Base-by-base conservation (phyloP, 2,888 invertebrate species). In the Caenorhabditis sp. region DNA sequence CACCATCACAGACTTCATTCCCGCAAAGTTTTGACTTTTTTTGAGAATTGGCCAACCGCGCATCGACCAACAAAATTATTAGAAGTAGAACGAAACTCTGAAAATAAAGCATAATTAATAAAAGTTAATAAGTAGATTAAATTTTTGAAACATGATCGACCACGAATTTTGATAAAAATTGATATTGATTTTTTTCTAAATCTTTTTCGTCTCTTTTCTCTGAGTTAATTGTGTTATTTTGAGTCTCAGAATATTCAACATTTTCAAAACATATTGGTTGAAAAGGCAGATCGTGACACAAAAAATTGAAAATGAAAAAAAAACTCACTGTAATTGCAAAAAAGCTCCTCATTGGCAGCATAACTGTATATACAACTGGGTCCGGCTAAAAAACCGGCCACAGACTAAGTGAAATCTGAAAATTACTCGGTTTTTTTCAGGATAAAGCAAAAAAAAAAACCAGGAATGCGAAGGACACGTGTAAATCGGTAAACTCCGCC, bases 21-120 rank as follows among this genome's bases (percentile, higher is more conserved):
- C 68, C 70, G 57, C 80, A 80, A n/a, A 80, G 52, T 67, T 80
- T 80, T n/a, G 77, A 74, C 31, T 72, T 76, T 64, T 64, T 67
- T 14, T 67, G 59, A 3, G 63, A 63, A 7, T 70, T 70, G 5
- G 67, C 36, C 53, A 73, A 71, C 53, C 68, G 73, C 17, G 72
- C 71, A 21, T 62, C 57, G 14, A 26, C 53, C n/a, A 36, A 5
- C 59, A 50, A 50, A 38, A 5, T 65, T 61, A 27, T 5, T 5
- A 62, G 54, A 12, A 68, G 27, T 4, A 68, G 8, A 4, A 52
- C 52, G 25, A 49, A 27, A 43, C 52, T 57, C 70, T 70, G 63
- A 36, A 67, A 72, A 50, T n/a, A n/a, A n/a, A n/a, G n/a, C n/a
- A n/a, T n/a, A n/a, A n/a, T n/a, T n/a, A n/a, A n/a, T n/a, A n/a